Percentiles rank a stretch among this genome's conserved stretches.
Evolutionary conservation across 2,888 invertebrate species (phyloP).

Genomic region (Smittia sp.): DNA sequence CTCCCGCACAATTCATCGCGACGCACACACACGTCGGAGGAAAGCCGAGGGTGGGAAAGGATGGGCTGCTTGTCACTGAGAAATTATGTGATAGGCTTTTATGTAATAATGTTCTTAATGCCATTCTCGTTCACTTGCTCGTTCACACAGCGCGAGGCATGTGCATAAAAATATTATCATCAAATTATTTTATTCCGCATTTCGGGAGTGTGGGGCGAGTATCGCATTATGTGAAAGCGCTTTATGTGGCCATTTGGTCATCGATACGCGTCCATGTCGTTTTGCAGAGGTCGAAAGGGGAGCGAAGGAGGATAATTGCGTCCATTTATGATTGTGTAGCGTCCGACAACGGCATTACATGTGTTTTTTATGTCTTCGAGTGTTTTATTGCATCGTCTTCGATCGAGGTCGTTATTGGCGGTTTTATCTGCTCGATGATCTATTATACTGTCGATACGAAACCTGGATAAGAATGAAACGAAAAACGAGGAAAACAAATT

Average conservation of each 20-base stretch:
- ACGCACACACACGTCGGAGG: neutral
- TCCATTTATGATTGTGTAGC: constrained; percentile 4
- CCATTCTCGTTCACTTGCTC: neutral
- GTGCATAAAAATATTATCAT: constrained; percentile 32
- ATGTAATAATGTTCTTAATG: constrained; percentile 4
- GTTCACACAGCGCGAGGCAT: neutral
- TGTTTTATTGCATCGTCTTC: neutral
- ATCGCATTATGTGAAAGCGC: neutral
- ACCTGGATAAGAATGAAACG: no score
- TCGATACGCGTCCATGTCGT: neutral
- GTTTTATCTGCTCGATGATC: no score
- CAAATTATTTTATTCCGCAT: constrained; percentile 20
- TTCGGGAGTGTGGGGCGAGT: neutral
- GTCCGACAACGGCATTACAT: neutral
- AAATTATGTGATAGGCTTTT: constrained; percentile 18
- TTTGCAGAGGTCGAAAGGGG: neutral
- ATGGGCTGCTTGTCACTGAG: neutral
- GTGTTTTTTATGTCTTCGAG: neutral
- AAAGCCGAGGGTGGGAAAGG: neutral
- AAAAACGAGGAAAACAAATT: no score
- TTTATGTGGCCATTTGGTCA: neutral
- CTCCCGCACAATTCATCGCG: neutral
- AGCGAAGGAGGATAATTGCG: neutral
- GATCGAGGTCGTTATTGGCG: neutral
- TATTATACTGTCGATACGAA: no score